These are phyloP conservation scores for Ochropleura plecta DNA, from an alignment of 2,888 invertebrate genomes.

Conservation along the genomic window DNA sequence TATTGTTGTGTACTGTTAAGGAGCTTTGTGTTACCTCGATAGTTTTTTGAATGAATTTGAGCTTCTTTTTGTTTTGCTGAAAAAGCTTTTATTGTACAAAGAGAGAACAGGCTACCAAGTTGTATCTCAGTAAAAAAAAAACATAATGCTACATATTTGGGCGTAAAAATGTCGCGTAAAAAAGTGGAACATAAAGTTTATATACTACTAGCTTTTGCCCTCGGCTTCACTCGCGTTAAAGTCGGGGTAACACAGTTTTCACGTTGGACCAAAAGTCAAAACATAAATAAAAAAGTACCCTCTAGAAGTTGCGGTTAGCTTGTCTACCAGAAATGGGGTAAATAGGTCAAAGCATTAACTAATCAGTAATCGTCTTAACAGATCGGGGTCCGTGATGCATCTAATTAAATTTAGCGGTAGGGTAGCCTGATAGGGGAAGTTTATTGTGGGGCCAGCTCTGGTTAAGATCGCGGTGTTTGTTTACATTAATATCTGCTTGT, in stretches of 20 bases:
- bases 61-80: not conserved
- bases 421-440: slow-evolving; percentile 7
- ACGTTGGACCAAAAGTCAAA: not conserved
- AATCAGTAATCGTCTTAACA: slow-evolving; percentile 36
- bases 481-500: slow-evolving; percentile 2
- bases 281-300: slow-evolving; percentile 9
- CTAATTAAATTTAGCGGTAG: slow-evolving; percentile 42
- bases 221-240: too few species aligned
- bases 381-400: slow-evolving; percentile 40
- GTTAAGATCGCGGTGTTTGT: slow-evolving; percentile 7
- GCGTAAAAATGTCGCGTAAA: not conserved
- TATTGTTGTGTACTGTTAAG: not conserved
- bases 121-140: not conserved
- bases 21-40: not conserved
- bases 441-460: not conserved
- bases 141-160: not conserved
- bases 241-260: too few species aligned
- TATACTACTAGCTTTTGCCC: too few species aligned
- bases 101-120: not conserved
- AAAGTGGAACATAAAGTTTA: too few species aligned
- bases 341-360: slow-evolving; percentile 47
- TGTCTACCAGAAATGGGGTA: slow-evolving; percentile 22
- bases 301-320: slow-evolving; percentile 4
- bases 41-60: not conserved
- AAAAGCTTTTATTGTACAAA: not conserved